Percentiles rank a stretch among this genome's conserved stretches.
Evolutionary conservation across 2,888 invertebrate species (phyloP).

Genomic region (Acleris cristana): DNA sequence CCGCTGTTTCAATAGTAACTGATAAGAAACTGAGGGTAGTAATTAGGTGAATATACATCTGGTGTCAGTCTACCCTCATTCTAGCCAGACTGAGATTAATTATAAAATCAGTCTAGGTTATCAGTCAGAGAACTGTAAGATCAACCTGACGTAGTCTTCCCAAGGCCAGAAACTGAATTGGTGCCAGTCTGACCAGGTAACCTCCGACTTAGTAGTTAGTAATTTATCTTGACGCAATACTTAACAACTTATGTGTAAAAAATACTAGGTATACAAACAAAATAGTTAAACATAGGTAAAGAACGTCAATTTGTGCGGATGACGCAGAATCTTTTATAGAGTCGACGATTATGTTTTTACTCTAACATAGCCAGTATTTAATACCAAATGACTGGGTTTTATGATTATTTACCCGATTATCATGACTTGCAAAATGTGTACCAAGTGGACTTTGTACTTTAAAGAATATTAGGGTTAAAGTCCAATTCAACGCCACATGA

Average conservation of each 20-base stretch:
- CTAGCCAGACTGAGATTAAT: too few relatives aligned
- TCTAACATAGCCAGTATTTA: slow-evolving; percentile 20
- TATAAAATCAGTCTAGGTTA: too few relatives aligned
- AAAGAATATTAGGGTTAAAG: slow-evolving; percentile 15
- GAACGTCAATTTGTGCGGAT: slow-evolving; percentile 17
- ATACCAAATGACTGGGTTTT: slow-evolving; percentile 25
- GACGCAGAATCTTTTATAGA: slow-evolving; percentile 5
- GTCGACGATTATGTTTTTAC: slow-evolving; percentile 16
- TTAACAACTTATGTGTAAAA: not conserved
- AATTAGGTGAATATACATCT: too few relatives aligned
- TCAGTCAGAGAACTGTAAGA: too few relatives aligned
- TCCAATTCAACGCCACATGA: slow-evolving; percentile 3
- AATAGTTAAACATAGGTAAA: not conserved
- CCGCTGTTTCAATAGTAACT: too few relatives aligned
- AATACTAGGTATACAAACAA: not conserved
- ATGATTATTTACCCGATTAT: slow-evolving; percentile 19
- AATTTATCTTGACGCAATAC: too few relatives aligned
- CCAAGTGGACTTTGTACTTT: slow-evolving; percentile 23
- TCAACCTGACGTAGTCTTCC: too few relatives aligned
- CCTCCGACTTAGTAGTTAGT: too few relatives aligned
- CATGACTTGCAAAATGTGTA: slow-evolving; percentile 22
- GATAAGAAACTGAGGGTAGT: too few relatives aligned
- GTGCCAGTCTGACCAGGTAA: too few relatives aligned
- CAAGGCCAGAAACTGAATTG: too few relatives aligned
- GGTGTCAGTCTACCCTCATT: too few relatives aligned